These are phyloP conservation scores for Probaryconus sp. DNA, from an alignment of 1,140 invertebrate species.

Conservation along the genomic window DNA sequence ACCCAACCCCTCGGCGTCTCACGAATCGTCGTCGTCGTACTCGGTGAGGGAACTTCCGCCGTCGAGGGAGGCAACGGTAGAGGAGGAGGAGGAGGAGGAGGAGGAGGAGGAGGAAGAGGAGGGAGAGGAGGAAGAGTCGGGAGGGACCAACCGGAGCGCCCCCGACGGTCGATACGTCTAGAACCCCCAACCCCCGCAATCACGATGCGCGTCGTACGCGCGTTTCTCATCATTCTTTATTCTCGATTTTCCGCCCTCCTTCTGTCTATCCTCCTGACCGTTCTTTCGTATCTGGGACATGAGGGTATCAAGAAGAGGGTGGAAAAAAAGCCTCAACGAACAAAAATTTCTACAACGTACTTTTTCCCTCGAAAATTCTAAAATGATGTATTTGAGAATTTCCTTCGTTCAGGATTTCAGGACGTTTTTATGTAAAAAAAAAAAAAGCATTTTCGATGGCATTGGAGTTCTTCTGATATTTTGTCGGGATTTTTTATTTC, in stretches of 20 bases:
- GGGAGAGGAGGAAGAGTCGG: no score
- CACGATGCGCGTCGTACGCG: conserved; percentile 38
- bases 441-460: no score
- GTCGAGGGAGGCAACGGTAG: conserved; percentile 60
- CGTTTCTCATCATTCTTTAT: conserved; percentile 49
- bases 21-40: conserved; percentile 18
- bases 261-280: conserved; percentile 45
- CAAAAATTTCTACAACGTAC: no score
- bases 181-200: conserved; percentile 60
- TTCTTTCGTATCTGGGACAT: conserved; percentile 39
- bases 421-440: no score
- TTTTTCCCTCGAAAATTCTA: background rate
- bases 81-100: no score
- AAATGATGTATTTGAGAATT: no score
- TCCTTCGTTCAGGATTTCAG: no score
- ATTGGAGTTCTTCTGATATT: no score
- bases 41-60: conserved; percentile 53
- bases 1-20: conserved; percentile 15
- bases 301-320: background rate
- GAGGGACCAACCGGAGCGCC: no score
- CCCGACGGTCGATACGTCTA: conserved; percentile 76
- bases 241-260: conserved; percentile 20
- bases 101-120: no score
- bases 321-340: no score
- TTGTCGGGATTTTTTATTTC: no score